phyloP scores from a whole-genome alignment of 37 sponge, comb jelly and placozoan genomes.

The Oopsacas minuta region DNA sequence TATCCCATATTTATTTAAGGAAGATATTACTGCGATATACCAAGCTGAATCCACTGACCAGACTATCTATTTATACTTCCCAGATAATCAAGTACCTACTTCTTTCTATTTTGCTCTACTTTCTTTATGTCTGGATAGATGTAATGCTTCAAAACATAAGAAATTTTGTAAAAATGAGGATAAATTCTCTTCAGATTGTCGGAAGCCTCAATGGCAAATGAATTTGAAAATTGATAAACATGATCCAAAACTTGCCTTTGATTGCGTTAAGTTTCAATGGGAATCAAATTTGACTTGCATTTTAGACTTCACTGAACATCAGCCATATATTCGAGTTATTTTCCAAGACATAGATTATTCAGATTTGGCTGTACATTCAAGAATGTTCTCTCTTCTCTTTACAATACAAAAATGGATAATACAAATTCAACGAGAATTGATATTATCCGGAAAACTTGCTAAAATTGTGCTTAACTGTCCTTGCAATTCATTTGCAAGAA shows the following conservation, averaged over 20 bases:
- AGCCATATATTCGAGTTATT: neutral
- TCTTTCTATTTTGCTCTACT: neutral
- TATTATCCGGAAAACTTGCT: neutral
- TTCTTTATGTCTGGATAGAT: neutral
- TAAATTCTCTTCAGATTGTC: no score
- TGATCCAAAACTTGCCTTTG: neutral
- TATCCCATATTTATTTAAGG: neutral
- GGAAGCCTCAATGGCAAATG: no score
- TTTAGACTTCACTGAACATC: slow-evolving; percentile 1
- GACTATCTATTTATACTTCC: neutral
- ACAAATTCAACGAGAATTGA: neutral
- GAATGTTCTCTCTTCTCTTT: neutral
- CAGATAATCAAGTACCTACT: neutral
- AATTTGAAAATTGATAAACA: neutral
- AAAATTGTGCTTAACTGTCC: slow-evolving; percentile 18
- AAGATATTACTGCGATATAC: neutral
- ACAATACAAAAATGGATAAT: slow-evolving; percentile 10
- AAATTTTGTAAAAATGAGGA: no score
- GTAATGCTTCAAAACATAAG: neutral
- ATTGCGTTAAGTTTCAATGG: slow-evolving; percentile 13
- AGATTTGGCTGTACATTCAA: neutral
- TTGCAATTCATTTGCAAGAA: neutral
- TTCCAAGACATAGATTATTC: slow-evolving; percentile 16
- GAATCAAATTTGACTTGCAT: neutral
- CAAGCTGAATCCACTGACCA: neutral